A percentile compares a stretch with the other conserved stretches of the same genome.
These are phyloP conservation scores for Agrotis puta DNA, from an alignment of 2,888 invertebrate species.

Conservation along the genomic window DNA sequence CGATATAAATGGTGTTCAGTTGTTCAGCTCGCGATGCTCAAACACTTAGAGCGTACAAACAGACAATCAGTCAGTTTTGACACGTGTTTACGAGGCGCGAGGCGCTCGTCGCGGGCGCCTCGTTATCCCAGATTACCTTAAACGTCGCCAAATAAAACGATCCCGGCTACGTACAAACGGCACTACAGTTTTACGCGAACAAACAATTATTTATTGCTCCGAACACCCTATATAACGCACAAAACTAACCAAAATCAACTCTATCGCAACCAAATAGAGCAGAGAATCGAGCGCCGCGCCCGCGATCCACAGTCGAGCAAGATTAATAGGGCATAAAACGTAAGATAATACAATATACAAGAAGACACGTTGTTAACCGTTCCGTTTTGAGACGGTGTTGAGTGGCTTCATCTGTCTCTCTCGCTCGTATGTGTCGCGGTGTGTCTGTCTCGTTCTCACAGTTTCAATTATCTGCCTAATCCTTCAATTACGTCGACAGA, in stretches of 20 bases:
- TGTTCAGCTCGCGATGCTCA: constrained; percentile 55
- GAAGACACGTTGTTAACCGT: constrained; percentile 93
- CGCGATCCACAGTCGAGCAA: constrained; percentile 82
- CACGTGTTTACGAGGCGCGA: constrained; percentile 68
- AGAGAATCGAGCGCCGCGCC: constrained; percentile 67
- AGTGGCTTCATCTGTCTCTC: constrained; percentile 77
- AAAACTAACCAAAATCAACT: constrained; percentile 71
- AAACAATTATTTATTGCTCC: constrained; percentile 90
- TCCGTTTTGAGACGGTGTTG: constrained; percentile 83
- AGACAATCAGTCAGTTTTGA: constrained; percentile 73
- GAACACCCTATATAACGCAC: constrained; percentile 75
- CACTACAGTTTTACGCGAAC: constrained; percentile 88
- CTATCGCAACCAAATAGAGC: constrained; percentile 68
- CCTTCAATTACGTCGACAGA: constrained; percentile 93
- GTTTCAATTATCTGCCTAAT: constrained; percentile 93
- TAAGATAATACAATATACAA: constrained; percentile 92
- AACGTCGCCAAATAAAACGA: constrained; percentile 83
- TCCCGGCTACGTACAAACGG: constrained; percentile 78
- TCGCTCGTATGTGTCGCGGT: constrained; percentile 72
- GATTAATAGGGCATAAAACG: constrained; percentile 91
- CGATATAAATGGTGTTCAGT: constrained; percentile 56
- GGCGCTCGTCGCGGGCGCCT: constrained; percentile 70
- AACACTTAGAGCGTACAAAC: constrained; percentile 65
- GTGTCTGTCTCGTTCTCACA: constrained; percentile 80
- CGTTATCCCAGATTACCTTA: constrained; percentile 85